These are phyloP conservation scores for Theretra japonica DNA, from an alignment of 2,888 invertebrate species.

Conservation along the genomic window DNA sequence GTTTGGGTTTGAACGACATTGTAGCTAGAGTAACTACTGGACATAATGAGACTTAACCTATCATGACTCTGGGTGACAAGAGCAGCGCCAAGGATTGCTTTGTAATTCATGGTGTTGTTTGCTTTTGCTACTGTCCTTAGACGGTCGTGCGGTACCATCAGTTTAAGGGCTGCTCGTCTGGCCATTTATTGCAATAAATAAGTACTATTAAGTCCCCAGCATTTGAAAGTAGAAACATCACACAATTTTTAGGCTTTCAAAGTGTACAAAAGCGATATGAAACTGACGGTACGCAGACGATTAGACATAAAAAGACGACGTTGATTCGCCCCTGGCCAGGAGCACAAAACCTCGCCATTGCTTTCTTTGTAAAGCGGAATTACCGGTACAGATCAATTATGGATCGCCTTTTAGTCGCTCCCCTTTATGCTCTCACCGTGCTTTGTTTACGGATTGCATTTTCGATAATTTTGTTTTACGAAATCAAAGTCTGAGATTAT, in stretches of 20 bases:
- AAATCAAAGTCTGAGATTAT: neutral
- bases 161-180: too few species aligned
- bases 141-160: too few species aligned
- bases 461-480: constrained; percentile 7
- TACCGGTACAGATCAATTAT: constrained; percentile 17
- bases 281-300: neutral
- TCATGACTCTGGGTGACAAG: too few species aligned
- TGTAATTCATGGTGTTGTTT: too few species aligned
- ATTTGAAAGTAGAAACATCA: neutral
- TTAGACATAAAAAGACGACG: constrained; percentile 5
- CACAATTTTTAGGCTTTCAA: neutral
- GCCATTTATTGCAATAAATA: too few species aligned
- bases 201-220: too few species aligned
- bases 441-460: neutral
- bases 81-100: too few species aligned
- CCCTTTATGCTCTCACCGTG: neutral
- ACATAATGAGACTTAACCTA: too few species aligned
- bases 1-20: too few species aligned
- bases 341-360: constrained; percentile 4
- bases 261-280: neutral
- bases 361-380: constrained; percentile 5
- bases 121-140: too few species aligned
- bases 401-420: neutral
- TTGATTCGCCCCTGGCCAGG: neutral
- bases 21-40: too few species aligned